Evolutionary conservation across 2,113 vertebrate genomes (phyloP).

Genomic region (Alouatta palliata): DNA sequence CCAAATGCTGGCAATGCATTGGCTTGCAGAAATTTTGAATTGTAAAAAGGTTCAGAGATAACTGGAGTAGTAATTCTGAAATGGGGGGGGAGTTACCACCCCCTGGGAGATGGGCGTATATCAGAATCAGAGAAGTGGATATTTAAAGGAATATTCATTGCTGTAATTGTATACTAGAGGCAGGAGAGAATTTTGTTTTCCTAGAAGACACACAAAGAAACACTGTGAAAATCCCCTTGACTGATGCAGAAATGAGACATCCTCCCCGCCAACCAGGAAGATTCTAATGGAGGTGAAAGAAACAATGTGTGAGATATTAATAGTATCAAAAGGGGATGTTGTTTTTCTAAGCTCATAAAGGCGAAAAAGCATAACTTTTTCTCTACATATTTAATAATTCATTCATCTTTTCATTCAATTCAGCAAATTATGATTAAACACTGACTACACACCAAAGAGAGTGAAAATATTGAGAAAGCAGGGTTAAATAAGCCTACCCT

Average conservation of each 20-base stretch:
- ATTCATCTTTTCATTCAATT: background rate
- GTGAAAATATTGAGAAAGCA: background rate
- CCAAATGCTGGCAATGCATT: conserved; percentile 65
- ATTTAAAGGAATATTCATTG: background rate
- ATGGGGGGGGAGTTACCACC: background rate
- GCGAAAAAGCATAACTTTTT: background rate
- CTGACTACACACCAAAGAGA: background rate
- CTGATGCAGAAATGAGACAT: background rate
- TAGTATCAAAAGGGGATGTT: background rate
- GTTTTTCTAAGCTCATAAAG: background rate
- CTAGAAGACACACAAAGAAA: background rate
- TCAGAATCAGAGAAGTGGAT: background rate
- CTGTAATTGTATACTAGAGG: background rate
- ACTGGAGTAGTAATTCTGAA: conserved; percentile 13
- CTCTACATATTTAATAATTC: background rate
- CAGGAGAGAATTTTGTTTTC: background rate
- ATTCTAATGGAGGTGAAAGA: background rate
- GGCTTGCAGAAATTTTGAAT: background rate
- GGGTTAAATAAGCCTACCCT: background rate
- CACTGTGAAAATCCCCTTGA: background rate
- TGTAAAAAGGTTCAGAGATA: conserved; percentile 47
- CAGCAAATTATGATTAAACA: background rate
- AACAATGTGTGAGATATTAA: background rate
- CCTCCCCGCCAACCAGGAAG: background rate
- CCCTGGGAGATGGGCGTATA: background rate